Percentiles rank a stretch among this genome's conserved stretches.
These are phyloP conservation scores for Pagrus major DNA, from an alignment of 2,113 vertebrate genomes.

Conservation along the genomic window DNA sequence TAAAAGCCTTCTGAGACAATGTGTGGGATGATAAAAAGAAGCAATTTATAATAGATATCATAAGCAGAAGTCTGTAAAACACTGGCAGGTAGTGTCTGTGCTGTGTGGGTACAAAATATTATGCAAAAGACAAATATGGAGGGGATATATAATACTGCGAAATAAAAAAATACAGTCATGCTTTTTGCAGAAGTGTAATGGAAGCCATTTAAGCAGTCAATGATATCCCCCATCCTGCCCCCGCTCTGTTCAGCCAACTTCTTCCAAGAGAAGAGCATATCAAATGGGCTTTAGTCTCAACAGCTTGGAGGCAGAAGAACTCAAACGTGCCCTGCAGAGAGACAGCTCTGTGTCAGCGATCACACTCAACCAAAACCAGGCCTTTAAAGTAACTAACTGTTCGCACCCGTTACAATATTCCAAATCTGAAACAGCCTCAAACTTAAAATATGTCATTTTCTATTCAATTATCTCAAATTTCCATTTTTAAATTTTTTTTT, in stretches of 20 bases:
- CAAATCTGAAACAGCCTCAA: constrained; percentile 42
- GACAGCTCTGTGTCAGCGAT: constrained; percentile 72
- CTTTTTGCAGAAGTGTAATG: constrained; percentile 79
- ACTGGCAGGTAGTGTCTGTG: constrained; percentile 68
- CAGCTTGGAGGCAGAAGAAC: constrained; percentile 76
- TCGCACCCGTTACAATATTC: constrained; percentile 35
- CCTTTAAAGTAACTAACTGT: constrained; percentile 49
- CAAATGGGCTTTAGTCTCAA: constrained; percentile 81
- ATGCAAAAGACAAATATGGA: constrained; percentile 77
- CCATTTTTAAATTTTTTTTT: constrained; percentile 18
- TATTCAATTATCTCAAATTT: too few relatives aligned
- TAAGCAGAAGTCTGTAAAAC: constrained; percentile 61
- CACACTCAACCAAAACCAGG: constrained; percentile 64
- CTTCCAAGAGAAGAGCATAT: constrained; percentile 79
- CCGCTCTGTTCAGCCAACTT: constrained; percentile 77
- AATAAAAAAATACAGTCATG: constrained; percentile 76
- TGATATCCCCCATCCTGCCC: constrained; percentile 80
- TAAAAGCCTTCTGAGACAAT: constrained; percentile 80
- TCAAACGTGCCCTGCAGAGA: constrained; percentile 76
- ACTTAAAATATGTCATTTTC: constrained; percentile 32
- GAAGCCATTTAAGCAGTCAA: constrained; percentile 86
- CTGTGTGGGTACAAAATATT: constrained; percentile 74
- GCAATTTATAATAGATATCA: constrained; percentile 68
- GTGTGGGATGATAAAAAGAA: constrained; percentile 80
- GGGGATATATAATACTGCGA: constrained; percentile 70